A percentile compares a stretch with the other conserved stretches of the same genome.
phyloP scores from a whole-genome alignment of 1,140 invertebrate genomes.

The Cherax destructor region DNA sequence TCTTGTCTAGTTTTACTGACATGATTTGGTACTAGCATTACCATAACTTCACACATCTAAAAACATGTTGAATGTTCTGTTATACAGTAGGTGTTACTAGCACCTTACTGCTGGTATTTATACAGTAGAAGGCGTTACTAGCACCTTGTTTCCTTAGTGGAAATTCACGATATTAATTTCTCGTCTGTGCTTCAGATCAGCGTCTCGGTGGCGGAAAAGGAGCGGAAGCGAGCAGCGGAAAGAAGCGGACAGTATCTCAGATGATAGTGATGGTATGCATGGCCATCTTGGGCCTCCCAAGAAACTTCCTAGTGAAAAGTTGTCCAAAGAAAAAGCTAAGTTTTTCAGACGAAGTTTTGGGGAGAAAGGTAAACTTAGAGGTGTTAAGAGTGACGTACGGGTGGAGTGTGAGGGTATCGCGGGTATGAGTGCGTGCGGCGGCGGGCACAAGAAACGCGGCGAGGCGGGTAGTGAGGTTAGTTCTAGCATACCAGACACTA shows the following conservation, averaged over 20 bases:
- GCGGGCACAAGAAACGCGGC: conserved; percentile 34
- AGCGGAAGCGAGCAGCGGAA: conserved; percentile 51
- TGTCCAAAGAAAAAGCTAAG: conserved; percentile 90
- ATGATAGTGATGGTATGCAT: conserved; percentile 69
- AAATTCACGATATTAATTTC: no score
- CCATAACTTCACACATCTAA: no score
- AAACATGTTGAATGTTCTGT: no score
- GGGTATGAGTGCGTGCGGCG: conserved; percentile 46
- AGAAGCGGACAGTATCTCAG: conserved; percentile 59
- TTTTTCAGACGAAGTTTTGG: conserved; percentile 87
- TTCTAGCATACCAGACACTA: conserved; percentile 70
- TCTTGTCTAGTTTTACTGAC: no score
- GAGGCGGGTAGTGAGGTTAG: conserved; percentile 71
- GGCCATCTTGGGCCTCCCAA: conserved; percentile 56
- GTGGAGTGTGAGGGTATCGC: conserved; percentile 53
- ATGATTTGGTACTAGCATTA: no score
- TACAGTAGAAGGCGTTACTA: no score
- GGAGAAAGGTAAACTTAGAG: conserved; percentile 77
- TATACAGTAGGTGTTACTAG: no score
- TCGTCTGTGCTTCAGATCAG: conserved; percentile 40
- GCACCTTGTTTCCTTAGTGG: no score
- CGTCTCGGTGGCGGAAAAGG: conserved; percentile 41
- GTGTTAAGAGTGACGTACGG: conserved; percentile 76
- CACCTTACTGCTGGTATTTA: no score
- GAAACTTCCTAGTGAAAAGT: conserved; percentile 79